Percentiles rank a stretch among this genome's conserved stretches.
Conservation (phyloP, 2,888 invertebrate species). For the Suillia variegata region DNA sequence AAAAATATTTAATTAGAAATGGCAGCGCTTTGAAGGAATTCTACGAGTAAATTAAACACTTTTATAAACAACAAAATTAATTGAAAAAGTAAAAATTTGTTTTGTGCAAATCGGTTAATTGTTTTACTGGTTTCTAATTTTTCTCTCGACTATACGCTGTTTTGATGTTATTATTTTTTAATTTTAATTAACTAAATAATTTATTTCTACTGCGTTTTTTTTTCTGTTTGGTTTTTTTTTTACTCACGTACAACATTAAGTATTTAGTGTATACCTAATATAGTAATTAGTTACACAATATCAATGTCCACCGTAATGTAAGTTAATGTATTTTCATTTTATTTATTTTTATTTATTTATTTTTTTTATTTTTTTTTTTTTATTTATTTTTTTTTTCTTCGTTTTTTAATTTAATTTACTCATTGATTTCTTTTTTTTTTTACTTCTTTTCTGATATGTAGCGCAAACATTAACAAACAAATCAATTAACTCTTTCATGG, state of each 20-base stretch:
- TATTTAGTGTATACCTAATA: not conserved
- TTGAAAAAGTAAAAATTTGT: too few relatives aligned
- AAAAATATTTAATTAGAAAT: too few relatives aligned
- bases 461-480: conserved; percentile 62
- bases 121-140: too few relatives aligned
- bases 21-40: too few relatives aligned
- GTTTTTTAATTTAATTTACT: conserved; percentile 27
- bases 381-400: conserved; percentile 9
- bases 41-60: too few relatives aligned
- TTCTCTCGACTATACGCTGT: too few relatives aligned
- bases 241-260: conserved; percentile 15
- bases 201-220: conserved; percentile 5
- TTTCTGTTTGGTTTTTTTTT: too few relatives aligned
- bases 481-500: conserved; percentile 46
- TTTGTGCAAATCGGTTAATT: too few relatives aligned
- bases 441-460: conserved; percentile 58
- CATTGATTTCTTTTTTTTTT: conserved; percentile 18
- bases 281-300: conserved; percentile 27
- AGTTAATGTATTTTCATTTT: conserved; percentile 25
- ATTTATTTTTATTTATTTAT: conserved; percentile 14
- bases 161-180: too few relatives aligned
- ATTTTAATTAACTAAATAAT: conserved; percentile 23
- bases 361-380: conserved; percentile 22
- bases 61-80: too few relatives aligned
- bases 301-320: conserved; percentile 26